Conservation (phyloP, 2,888 invertebrate genomes). For the Thysanoteuthis rhombus region DNA sequence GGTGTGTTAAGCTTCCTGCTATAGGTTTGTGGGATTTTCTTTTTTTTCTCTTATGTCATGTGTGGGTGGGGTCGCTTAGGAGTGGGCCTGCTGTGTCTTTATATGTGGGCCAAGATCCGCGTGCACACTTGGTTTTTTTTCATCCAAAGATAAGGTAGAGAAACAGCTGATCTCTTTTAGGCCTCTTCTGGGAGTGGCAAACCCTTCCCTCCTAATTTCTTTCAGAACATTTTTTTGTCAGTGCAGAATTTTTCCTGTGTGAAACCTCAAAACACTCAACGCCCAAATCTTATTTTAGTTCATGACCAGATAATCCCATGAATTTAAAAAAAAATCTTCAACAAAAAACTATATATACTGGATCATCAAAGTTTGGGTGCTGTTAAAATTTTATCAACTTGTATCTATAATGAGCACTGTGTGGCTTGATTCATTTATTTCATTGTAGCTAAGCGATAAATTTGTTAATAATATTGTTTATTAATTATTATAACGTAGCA, state of each 20-base stretch:
- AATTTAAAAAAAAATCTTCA: no score
- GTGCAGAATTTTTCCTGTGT: background rate
- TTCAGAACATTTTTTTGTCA: background rate
- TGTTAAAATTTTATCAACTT: no score
- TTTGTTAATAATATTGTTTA: no score
- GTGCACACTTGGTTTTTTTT: background rate
- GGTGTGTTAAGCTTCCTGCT: background rate
- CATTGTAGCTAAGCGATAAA: no score
- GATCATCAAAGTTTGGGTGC: no score
- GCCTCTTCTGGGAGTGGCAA: background rate
- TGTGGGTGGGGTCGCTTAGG: background rate
- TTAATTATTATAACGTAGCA: no score
- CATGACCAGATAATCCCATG: background rate
- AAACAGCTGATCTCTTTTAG: no score
- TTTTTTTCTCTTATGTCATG: no score
- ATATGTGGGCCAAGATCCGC: background rate
- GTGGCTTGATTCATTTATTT: no score
- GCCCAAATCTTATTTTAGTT: background rate
- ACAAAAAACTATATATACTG: no score
- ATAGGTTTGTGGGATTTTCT: background rate
- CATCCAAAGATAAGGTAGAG: background rate
- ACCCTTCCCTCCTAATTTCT: background rate
- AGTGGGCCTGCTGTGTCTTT: background rate
- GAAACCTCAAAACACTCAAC: background rate
- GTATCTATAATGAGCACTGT: no score